Evolutionary conservation across 92 coral and sea anemone species (phyloP), one percentile per base, ranked within the genome.

Genomic region (Parazoanthus darwini): DNA sequence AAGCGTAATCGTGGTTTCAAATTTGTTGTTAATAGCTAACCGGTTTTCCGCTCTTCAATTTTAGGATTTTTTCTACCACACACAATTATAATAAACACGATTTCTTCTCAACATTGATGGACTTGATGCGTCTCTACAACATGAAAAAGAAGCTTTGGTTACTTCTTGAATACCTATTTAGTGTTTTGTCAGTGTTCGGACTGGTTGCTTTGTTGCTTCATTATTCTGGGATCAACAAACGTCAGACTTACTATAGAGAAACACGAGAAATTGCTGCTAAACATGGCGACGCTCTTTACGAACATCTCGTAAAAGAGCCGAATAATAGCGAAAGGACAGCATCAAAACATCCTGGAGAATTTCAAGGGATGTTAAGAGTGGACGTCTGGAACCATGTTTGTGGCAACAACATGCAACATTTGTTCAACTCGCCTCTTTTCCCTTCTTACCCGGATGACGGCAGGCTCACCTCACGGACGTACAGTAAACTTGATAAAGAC

Each of bases 311-410:
- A 46, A 46, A 7, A 25, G 43, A 71, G 25, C 43, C 79, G 39
- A 68, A 43, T 70, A 33, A 16, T 14, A 22, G 2, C 39, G 67
- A 84, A 44, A 70, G 18, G 25, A 29, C 25, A 51, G 78, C 23
- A 25, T 25, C 39, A 42, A 8, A 29, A 71, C 75, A 33, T 26
- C n/a, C 63, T 26, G 59, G 65, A 4, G 78, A 68, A 71, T n/a
- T 70, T 16, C 46, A 68, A 48, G 94, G 94, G 5, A 66, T 70
- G 79, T 66, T 95, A 36, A 89, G 74, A 0, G 91, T 89, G 4
- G 91, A 93, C 38, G 87, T 91, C 20, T 95, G 98, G 98, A 51
- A 80, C 8, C 58, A 86, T 48, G 54, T 93, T 50, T 95, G 98
- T 48, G 91, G 89, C 56, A 76, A 88, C 0, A 82, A 76, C 43